These are phyloP conservation scores for Drosophila chauvacae DNA, from an alignment of 1,140 invertebrate genomes.

Conservation along the genomic window DNA sequence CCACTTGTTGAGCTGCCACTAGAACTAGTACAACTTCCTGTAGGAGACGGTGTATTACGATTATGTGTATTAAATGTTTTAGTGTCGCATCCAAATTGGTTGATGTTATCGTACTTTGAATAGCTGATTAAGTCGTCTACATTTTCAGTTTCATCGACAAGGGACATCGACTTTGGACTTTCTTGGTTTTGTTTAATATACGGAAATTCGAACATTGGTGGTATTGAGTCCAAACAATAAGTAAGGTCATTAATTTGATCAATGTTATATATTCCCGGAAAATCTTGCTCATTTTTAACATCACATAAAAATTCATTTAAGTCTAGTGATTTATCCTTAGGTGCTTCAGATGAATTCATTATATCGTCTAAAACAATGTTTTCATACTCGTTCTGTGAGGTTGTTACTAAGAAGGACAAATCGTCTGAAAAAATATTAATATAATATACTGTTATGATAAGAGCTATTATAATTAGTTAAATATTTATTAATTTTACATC, in stretches of 20 bases:
- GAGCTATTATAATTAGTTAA: background rate
- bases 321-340: constrained; percentile 59
- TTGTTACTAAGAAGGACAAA: constrained; percentile 57
- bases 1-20: constrained; percentile 70
- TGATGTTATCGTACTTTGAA: constrained; percentile 49
- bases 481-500: background rate
- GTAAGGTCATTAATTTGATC: constrained; percentile 35
- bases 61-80: constrained; percentile 37
- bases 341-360: constrained; percentile 52
- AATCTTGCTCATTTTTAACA: constrained; percentile 31
- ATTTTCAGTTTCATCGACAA: constrained; percentile 18
- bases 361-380: constrained; percentile 68
- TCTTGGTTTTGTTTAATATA: constrained; percentile 2
- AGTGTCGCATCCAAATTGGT: constrained; percentile 39
- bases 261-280: constrained; percentile 34
- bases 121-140: constrained; percentile 58
- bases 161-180: background rate
- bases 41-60: constrained; percentile 73
- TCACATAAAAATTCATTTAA: constrained; percentile 50
- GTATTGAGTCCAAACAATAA: constrained; percentile 44
- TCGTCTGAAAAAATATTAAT: constrained; percentile 56
- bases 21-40: constrained; percentile 65
- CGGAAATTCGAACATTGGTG: constrained; percentile 9
- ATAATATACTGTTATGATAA: too few relatives aligned
- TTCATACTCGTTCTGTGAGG: constrained; percentile 47